These are phyloP conservation scores for Geodia barretti DNA, from an alignment of 37 sponge, comb jelly and placozoan genomes.

Conservation along the genomic window DNA sequence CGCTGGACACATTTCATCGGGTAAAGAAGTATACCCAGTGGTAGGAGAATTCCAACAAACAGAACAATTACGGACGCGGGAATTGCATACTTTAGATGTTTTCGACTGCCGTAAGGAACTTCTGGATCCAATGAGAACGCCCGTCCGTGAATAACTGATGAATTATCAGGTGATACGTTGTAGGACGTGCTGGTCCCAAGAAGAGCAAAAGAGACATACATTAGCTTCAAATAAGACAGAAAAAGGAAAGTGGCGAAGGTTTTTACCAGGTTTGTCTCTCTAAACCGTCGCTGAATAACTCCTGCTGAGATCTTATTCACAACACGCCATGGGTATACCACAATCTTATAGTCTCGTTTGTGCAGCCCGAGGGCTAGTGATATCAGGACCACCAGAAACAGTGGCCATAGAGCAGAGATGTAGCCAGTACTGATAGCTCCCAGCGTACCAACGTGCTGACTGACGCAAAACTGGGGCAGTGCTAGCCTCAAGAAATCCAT, in stretches of 20 bases:
- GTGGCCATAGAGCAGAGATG: neutral
- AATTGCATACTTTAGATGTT: neutral
- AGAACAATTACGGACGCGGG: neutral
- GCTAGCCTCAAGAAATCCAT: neutral
- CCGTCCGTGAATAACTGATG: too few species aligned
- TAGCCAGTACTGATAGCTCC: neutral
- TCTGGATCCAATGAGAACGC: neutral
- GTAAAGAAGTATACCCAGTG: conserved; percentile 19
- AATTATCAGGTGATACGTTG: too few species aligned
- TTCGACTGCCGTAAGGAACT: neutral
- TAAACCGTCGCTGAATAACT: neutral
- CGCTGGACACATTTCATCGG: neutral
- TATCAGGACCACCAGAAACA: neutral
- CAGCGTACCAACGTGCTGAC: neutral
- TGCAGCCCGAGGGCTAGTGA: neutral
- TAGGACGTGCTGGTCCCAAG: too few species aligned
- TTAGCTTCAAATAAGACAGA: neutral
- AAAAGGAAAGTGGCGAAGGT: neutral
- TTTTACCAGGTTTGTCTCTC: neutral
- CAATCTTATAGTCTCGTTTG: neutral
- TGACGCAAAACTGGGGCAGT: neutral
- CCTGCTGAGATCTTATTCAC: neutral
- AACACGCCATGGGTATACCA: neutral
- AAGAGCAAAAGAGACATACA: neutral
- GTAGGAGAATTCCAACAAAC: neutral